Conservation (phyloP, 2,113 vertebrate genomes). For the Capreolus pygargus region DNA sequence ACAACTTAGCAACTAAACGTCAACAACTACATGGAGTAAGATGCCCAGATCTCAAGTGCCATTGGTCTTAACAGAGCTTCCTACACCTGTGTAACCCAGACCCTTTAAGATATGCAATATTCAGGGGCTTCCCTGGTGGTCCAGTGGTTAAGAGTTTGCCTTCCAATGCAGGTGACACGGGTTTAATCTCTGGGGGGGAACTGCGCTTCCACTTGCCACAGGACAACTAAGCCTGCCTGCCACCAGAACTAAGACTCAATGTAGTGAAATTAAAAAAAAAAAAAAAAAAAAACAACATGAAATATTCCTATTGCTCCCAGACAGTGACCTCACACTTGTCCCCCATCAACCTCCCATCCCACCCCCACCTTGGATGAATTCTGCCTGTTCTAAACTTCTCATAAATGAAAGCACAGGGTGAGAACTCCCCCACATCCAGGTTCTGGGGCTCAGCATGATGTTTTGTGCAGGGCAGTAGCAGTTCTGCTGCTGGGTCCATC, state of each 20-base stretch:
- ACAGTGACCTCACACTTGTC: rapidly evolving
- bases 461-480: rapidly evolving
- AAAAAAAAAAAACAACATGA: rapidly evolving
- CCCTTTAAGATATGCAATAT: neutral
- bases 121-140: neutral
- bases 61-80: neutral
- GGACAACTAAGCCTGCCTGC: neutral
- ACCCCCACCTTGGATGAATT: rapidly evolving
- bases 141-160: neutral
- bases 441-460: rapidly evolving
- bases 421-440: rapidly evolving
- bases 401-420: rapidly evolving
- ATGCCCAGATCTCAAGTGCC: neutral
- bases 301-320: neutral
- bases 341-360: rapidly evolving
- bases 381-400: neutral
- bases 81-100: neutral
- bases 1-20: neutral
- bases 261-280: neutral
- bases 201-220: neutral
- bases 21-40: rapidly evolving
- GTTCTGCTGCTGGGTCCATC: rapidly evolving
- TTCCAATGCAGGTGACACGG: rapidly evolving
- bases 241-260: neutral
- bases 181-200: neutral